Conservation (phyloP, 2,797 vertebrate species). For the Thunnus albacares region DNA sequence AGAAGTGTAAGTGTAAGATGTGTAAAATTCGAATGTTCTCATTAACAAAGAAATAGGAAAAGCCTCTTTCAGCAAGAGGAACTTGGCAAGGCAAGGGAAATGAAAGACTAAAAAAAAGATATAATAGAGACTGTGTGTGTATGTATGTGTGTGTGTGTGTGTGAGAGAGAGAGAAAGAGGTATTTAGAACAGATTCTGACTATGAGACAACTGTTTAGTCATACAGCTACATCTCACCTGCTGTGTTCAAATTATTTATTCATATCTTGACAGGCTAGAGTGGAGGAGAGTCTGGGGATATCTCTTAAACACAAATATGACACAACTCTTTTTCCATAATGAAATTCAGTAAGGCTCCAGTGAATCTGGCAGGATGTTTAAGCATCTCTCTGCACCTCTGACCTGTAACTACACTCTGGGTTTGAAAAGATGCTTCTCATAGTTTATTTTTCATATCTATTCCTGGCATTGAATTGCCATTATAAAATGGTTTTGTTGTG, state of each 20-base stretch:
- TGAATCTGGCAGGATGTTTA: conserved; percentile 19
- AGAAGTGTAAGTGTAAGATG: conserved; percentile 27
- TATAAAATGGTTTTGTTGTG: not conserved
- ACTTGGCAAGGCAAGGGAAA: conserved; percentile 24
- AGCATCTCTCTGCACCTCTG: conserved; percentile 26
- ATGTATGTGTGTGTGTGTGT: too few species aligned
- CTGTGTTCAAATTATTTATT: conserved; percentile 49
- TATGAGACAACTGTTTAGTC: not conserved
- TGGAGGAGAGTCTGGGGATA: conserved; percentile 39
- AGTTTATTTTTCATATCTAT: not conserved
- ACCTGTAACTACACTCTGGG: not conserved
- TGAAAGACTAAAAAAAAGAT: conserved; percentile 44
- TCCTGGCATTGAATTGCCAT: not conserved
- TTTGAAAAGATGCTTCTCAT: conserved; percentile 12
- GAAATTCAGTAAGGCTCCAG: conserved; percentile 10
- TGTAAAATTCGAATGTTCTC: conserved; percentile 54
- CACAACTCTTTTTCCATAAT: conserved; percentile 25
- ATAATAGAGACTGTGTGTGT: not conserved
- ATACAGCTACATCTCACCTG: conserved; percentile 32
- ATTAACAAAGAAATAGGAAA: conserved; percentile 55
- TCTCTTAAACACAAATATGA: conserved; percentile 60
- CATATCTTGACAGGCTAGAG: conserved; percentile 20
- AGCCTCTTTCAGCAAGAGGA: conserved; percentile 29
- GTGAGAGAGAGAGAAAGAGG: not conserved
- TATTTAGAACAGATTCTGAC: not conserved